A percentile compares a stretch with the other conserved stretches of the same genome.
Conservation (phyloP, 2,797 vertebrate genomes). For the Helarctos malayanus region DNA sequence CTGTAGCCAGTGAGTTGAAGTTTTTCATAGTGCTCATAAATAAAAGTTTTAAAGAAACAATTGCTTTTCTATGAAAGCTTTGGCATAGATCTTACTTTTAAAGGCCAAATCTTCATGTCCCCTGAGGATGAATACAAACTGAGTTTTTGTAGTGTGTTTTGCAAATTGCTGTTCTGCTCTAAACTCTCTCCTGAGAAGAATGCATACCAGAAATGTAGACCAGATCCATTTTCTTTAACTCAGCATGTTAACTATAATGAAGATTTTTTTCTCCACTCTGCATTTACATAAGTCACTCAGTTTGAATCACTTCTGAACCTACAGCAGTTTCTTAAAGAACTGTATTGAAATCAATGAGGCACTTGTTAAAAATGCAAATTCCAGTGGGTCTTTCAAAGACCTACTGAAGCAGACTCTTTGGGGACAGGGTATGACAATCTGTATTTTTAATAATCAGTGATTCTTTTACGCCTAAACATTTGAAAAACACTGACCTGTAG, state of each 20-base stretch:
- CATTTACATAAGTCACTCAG: constrained; percentile 27
- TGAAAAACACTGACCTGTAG: background rate
- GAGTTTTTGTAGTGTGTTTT: constrained; percentile 57
- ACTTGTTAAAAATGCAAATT: constrained; percentile 60
- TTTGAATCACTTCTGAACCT: constrained; percentile 55
- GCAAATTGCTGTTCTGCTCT: constrained; percentile 66
- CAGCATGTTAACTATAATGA: constrained; percentile 56
- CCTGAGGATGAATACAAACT: constrained; percentile 55
- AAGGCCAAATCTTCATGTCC: constrained; percentile 55
- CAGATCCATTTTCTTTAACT: constrained; percentile 54
- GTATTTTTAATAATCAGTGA: background rate
- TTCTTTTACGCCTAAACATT: constrained; percentile 31
- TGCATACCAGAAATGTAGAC: constrained; percentile 33
- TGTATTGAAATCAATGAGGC: constrained; percentile 3
- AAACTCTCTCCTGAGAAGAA: constrained; percentile 67
- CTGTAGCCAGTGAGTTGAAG: background rate
- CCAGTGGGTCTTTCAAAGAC: background rate
- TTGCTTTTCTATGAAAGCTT: constrained; percentile 55
- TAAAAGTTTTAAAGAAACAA: constrained; percentile 70
- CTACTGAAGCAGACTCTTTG: background rate
- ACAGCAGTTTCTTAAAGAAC: constrained; percentile 30
- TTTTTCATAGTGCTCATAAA: constrained; percentile 50
- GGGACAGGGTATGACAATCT: background rate
- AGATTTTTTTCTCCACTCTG: background rate
- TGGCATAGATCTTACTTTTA: constrained; percentile 64